Evolutionary conservation across 2,888 invertebrate species (phyloP).

Genomic region (Catocala nupta): DNA sequence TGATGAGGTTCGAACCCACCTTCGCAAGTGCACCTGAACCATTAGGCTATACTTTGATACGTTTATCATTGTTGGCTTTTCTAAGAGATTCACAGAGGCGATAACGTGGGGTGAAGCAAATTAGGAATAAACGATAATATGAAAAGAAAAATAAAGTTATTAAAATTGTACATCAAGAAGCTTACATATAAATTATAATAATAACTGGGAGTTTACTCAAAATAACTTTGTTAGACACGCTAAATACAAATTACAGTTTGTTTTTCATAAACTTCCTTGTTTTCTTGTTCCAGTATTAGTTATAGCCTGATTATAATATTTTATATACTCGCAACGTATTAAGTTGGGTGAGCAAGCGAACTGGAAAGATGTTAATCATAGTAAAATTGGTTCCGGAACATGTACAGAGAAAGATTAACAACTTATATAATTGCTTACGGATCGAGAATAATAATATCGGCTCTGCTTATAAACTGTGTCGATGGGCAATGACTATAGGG

Average conservation of each 20-base stretch:
- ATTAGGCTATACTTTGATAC: too few species aligned
- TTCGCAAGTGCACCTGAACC: too few species aligned
- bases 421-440: slow-evolving; percentile 24
- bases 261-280: slow-evolving; percentile 38
- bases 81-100: too few species aligned
- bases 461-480: too few species aligned
- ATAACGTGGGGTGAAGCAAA: too few species aligned
- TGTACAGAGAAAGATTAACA: slow-evolving; percentile 21
- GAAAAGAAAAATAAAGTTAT: too few species aligned
- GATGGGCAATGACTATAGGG: too few species aligned
- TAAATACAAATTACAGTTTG: slow-evolving; percentile 41
- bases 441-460: slow-evolving; percentile 13
- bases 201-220: slow-evolving; percentile 25
- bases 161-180: too few species aligned
- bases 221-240: slow-evolving; percentile 40
- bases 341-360: slow-evolving; percentile 24
- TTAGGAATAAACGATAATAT: too few species aligned
- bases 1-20: too few species aligned
- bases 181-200: slow-evolving; percentile 1
- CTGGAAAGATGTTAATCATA: slow-evolving; percentile 44
- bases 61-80: too few species aligned
- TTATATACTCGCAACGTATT: slow-evolving; percentile 28
- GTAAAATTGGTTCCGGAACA: slow-evolving; percentile 28
- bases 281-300: slow-evolving; percentile 32
- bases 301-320: slow-evolving; percentile 35